Base-by-base conservation (phyloP, 2,797 vertebrate species). In the Sus cebifrons region DNA sequence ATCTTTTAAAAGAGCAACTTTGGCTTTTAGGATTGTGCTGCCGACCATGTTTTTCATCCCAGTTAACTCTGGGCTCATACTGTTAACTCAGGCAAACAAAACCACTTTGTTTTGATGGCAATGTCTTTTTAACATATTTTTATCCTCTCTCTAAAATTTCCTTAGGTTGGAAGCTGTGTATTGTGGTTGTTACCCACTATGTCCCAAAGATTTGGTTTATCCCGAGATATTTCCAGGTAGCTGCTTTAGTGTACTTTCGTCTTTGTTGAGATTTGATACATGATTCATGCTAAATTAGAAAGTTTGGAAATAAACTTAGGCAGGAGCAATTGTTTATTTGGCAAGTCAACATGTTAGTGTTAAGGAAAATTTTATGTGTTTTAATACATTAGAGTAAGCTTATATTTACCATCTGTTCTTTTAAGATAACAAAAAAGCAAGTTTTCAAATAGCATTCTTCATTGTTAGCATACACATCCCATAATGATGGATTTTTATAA, bases 221-320 rank as follows among this genome's bases (percentile, higher is more conserved):
- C 99, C 99, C 0, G 99, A 99, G 97, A 99, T 99, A 98, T 99
- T 99, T 95, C 99, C 99, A 99, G 99, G 99, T 99, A 99, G 97
- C 96, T 97, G 74, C 89, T 96, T 89, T 83, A 17, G 92, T 86
- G 13, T 91, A 25, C 54, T 0, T 97, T 96, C 58, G 6, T 97
- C 97, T 81, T 86, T 73, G 58, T 95, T 96, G 94, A 94, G 96
- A 93, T 60, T 75, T 96, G 94, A 82, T 94, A 77, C 27, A 23
- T 79, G 97, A 96, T 98, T 97, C 95, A 17, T 96, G 89, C 97
- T 95, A 89, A 98, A 98, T 98, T 92, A 96, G 27, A 97, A 98
- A 98, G 98, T 99, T 98, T 97, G 97, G 97, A 98, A 97, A 97
- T 97, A 97, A 98, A 98, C 98, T 99, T 98, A 97, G 98, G 98